Evolutionary conservation across 2,113 vertebrate species (phyloP).

Genomic region (Platycercus adscitus): DNA sequence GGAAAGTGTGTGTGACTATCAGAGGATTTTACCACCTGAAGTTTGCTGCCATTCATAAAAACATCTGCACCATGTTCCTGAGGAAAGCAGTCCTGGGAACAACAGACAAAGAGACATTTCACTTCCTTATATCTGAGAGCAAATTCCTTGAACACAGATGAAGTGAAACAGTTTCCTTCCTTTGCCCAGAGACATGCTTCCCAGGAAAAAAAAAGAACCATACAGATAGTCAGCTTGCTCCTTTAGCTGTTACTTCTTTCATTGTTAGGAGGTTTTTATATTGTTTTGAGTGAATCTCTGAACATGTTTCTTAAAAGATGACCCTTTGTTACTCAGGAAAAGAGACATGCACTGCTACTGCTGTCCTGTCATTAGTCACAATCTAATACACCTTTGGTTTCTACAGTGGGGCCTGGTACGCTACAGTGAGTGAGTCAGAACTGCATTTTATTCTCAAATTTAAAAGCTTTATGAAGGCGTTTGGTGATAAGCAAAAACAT

Average conservation of each 20-base stretch:
- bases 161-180: background rate
- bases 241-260: background rate
- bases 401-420: background rate
- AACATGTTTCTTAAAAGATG: background rate
- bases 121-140: background rate
- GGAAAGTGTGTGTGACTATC: background rate
- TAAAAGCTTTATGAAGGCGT: background rate
- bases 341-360: background rate
- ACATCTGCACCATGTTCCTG: background rate
- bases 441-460: background rate
- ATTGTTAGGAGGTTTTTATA: background rate
- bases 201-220: background rate
- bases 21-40: background rate
- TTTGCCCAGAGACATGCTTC: background rate
- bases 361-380: background rate
- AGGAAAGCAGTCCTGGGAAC: background rate
- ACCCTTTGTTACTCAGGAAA: background rate
- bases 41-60: background rate
- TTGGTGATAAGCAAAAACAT: background rate
- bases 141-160: background rate
- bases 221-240: background rate
- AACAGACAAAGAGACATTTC: background rate
- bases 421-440: background rate
- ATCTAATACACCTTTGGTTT: background rate
- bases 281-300: background rate